Conservation (phyloP, 2,113 vertebrate species). For the Ahaetulla prasina region DNA sequence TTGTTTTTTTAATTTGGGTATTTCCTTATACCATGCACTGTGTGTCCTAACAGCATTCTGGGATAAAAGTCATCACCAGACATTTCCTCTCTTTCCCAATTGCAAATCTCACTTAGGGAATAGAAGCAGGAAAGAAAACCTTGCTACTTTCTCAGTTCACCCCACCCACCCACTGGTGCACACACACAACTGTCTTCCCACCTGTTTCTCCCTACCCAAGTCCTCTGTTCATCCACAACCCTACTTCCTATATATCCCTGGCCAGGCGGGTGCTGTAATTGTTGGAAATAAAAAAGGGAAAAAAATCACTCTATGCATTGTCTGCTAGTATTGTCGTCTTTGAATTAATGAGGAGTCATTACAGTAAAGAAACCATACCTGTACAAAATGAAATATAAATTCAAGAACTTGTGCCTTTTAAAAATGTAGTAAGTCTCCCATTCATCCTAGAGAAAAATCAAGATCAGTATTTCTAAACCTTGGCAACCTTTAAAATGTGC, state of each 20-base stretch:
- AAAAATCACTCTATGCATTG: constrained; percentile 51
- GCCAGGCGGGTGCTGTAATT: constrained; percentile 56
- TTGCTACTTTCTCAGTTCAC: not conserved
- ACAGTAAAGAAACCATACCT: not conserved
- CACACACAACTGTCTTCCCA: not conserved
- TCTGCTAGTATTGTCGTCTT: constrained; percentile 7
- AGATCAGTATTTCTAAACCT: not conserved
- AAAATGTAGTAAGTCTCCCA: no score
- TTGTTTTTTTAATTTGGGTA: constrained; percentile 46
- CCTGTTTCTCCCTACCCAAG: not conserved
- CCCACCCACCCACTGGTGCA: no score
- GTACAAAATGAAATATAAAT: not conserved
- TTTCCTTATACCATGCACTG: constrained; percentile 50
- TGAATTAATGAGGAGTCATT: not conserved
- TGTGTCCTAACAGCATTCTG: constrained; percentile 30
- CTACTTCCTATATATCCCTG: constrained; percentile 25
- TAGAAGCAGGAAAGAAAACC: not conserved
- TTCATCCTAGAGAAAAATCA: not conserved
- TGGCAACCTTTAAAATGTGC: not conserved
- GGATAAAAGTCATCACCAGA: not conserved
- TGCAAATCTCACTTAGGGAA: not conserved
- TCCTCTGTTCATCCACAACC: not conserved
- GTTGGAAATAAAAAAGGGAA: constrained; percentile 61
- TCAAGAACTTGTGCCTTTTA: not conserved
- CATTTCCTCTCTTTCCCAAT: not conserved